These are phyloP conservation scores for Tubulanus polymorphus DNA, from an alignment of 2,888 invertebrate genomes.

Conservation along the genomic window DNA sequence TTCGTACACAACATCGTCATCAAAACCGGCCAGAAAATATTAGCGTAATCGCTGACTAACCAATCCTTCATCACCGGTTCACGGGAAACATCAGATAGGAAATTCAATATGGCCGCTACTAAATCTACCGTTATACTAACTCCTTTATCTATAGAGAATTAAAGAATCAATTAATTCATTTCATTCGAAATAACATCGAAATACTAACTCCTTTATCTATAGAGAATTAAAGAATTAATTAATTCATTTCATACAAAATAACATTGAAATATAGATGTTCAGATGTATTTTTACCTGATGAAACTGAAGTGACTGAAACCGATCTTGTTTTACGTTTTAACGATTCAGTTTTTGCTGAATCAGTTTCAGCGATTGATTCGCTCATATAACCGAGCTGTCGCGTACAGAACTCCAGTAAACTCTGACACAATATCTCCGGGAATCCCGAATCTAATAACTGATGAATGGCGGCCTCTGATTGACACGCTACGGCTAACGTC, in stretches of 20 bases:
- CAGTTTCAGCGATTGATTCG: constrained; percentile 30
- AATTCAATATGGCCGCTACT: constrained; percentile 61
- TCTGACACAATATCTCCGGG: constrained; percentile 52
- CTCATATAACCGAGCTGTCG: constrained; percentile 34
- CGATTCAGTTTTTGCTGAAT: constrained; percentile 25
- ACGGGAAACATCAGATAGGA: constrained; percentile 75
- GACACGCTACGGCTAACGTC: constrained; percentile 74
- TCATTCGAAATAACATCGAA: no score
- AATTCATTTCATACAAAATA: no score
- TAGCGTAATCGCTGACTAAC: constrained; percentile 76
- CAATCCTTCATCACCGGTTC: constrained; percentile 77
- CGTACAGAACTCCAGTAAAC: constrained; percentile 47
- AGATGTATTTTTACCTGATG: no score
- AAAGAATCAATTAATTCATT: no score
- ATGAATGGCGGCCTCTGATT: constrained; percentile 73
- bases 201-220: constrained; percentile 20
- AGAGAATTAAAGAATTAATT: no score
- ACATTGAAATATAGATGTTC: no score
- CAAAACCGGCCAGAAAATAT: constrained; percentile 81
- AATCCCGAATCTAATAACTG: constrained; percentile 74
- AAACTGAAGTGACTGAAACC: background rate
- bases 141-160: constrained; percentile 1
- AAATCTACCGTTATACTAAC: constrained; percentile 37
- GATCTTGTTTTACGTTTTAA: background rate
- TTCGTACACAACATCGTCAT: constrained; percentile 61